Evolutionary conservation across 2,797 vertebrate genomes (phyloP).

Genomic region (Pitangus sulphuratus): DNA sequence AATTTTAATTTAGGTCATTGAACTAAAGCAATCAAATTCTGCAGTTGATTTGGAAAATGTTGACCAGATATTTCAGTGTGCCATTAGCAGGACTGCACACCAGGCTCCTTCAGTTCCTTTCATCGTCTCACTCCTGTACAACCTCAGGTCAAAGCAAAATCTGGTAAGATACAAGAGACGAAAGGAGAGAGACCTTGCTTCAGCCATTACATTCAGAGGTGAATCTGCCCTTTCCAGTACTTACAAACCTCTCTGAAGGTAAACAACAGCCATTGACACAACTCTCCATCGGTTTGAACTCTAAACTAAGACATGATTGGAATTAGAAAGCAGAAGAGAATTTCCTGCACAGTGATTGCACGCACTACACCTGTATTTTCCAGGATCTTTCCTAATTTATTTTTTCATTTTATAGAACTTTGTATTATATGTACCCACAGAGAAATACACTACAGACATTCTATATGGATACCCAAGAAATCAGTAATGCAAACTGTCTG

Average conservation of each 20-base stretch:
- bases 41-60: background rate
- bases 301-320: background rate
- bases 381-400: background rate
- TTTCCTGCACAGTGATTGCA: background rate
- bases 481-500: background rate
- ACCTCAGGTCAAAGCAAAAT: background rate
- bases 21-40: slow-evolving; percentile 6
- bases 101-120: background rate
- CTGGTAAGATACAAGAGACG: background rate
- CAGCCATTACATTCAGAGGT: background rate
- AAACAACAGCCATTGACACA: background rate
- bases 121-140: background rate
- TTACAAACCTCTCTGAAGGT: background rate
- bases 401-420: background rate
- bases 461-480: background rate
- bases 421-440: background rate
- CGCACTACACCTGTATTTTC: background rate
- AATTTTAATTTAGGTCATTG: slow-evolving; percentile 22
- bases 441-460: background rate
- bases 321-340: background rate
- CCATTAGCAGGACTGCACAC: background rate
- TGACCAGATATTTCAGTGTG: slow-evolving; percentile 8
- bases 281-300: background rate
- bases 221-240: background rate
- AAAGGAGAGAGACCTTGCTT: background rate